Conservation (phyloP, 2,797 vertebrate genomes). For the Babyrousa celebensis region DNA sequence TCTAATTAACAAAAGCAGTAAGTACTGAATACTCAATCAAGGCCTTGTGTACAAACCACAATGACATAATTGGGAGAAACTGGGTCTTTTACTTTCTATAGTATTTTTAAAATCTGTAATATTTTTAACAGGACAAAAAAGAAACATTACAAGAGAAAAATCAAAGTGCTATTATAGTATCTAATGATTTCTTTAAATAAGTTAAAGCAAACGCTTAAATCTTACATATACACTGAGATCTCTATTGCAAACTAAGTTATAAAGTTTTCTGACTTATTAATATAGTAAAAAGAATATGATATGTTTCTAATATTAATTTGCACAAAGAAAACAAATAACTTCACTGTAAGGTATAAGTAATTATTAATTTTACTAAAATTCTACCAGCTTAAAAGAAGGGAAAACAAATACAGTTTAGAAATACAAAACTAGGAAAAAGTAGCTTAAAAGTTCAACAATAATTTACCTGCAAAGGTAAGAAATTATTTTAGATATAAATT, state of each 20-base stretch:
- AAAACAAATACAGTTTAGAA: constrained; percentile 21
- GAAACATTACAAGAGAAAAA: constrained; percentile 14
- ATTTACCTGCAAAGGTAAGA: not conserved
- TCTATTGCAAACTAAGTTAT: constrained; percentile 3
- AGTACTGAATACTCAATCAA: not conserved
- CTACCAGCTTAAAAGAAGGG: constrained; percentile 13
- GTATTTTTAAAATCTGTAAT: constrained; percentile 14
- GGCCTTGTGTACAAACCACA: not conserved
- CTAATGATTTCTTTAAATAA: constrained; percentile 43
- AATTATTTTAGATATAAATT: constrained; percentile 37
- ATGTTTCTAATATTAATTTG: constrained; percentile 1
- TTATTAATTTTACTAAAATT: constrained; percentile 51
- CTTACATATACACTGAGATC: not conserved
- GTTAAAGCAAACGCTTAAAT: constrained; percentile 32
- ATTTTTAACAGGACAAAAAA: constrained; percentile 52
- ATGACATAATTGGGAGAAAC: not conserved
- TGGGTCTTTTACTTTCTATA: constrained; percentile 21
- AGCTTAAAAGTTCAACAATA: constrained; percentile 19
- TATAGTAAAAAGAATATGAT: constrained; percentile 15
- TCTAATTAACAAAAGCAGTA: constrained; percentile 63
- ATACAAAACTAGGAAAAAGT: constrained; percentile 3
- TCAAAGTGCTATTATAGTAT: not conserved
- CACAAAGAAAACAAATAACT: constrained; percentile 62
- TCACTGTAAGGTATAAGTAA: constrained; percentile 26
- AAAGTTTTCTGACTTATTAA: constrained; percentile 35